These are phyloP conservation scores for Nymphicus hollandicus DNA, from an alignment of 2,113 vertebrate genomes.

Conservation along the genomic window DNA sequence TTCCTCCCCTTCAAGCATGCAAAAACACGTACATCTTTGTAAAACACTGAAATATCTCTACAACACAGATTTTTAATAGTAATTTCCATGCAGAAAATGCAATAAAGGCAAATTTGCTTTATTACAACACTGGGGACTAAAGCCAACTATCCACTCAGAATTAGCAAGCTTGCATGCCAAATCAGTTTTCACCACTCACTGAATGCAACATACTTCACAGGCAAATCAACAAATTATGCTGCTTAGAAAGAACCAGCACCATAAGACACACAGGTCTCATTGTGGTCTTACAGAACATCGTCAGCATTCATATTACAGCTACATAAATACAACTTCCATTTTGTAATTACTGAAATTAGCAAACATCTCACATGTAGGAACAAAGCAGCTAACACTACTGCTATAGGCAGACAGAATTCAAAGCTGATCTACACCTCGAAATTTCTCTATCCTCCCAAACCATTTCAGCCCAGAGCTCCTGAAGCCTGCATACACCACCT, in stretches of 20 bases:
- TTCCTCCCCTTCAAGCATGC: not conserved
- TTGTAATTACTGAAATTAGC: not conserved
- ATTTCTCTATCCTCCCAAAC: not conserved
- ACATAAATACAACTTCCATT: not conserved
- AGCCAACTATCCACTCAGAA: slow-evolving; percentile 38
- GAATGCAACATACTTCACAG: slow-evolving; percentile 19
- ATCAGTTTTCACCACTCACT: slow-evolving; percentile 23
- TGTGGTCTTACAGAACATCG: not conserved
- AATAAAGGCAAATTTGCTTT: slow-evolving; percentile 34
- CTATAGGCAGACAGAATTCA: not conserved
- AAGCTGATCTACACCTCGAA: not conserved
- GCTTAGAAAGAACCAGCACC: not conserved
- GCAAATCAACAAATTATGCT: slow-evolving; percentile 47
- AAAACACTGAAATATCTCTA: slow-evolving; percentile 21
- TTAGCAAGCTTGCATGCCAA: not conserved
- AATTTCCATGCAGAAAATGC: slow-evolving; percentile 40
- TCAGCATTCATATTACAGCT: not conserved
- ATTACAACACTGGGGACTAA: slow-evolving; percentile 37
- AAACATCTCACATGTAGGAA: not conserved
- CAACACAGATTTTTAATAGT: slow-evolving; percentile 40
- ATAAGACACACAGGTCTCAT: slow-evolving; percentile 19
- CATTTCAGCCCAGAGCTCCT: not conserved
- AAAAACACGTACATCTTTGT: not conserved
- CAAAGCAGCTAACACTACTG: not conserved
- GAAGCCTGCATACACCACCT: not conserved